A percentile compares a stretch with the other conserved stretches of the same genome.
phyloP scores from a whole-genome alignment of 2,113 vertebrate species.

The Clarias batrachus region DNA sequence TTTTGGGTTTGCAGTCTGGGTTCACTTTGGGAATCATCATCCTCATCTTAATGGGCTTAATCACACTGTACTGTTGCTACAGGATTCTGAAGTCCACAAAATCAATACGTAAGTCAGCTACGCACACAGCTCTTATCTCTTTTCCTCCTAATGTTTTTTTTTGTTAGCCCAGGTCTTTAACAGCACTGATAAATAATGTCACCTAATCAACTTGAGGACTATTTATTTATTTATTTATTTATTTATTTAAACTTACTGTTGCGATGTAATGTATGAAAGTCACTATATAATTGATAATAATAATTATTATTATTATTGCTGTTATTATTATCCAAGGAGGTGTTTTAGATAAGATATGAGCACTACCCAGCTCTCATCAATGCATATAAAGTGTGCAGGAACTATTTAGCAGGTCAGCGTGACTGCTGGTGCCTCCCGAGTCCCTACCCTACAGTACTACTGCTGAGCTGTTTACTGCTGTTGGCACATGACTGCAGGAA shows the following conservation, averaged over 20 bases:
- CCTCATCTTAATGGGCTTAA: slow-evolving; percentile 81
- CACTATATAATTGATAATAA: background rate
- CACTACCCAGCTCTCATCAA: background rate
- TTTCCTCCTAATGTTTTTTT: background rate
- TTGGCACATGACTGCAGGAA: slow-evolving; percentile 16
- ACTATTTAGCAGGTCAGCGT: background rate
- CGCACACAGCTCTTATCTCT: background rate
- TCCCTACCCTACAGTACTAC: background rate
- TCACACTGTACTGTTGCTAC: slow-evolving; percentile 95
- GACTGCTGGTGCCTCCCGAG: background rate
- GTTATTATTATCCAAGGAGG: background rate
- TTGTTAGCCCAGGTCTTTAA: background rate
- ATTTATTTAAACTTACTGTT: background rate
- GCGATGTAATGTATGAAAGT: background rate
- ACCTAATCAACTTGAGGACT: background rate
- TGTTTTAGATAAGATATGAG: background rate
- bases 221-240: background rate
- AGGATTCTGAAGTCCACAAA: slow-evolving; percentile 87
- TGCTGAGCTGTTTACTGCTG: background rate
- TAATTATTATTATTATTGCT: background rate
- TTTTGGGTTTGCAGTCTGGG: slow-evolving; percentile 77
- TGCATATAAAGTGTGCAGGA: background rate
- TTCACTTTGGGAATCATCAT: slow-evolving; percentile 88
- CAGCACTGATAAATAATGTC: background rate
- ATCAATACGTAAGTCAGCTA: slow-evolving; percentile 81